These are phyloP conservation scores for Gopherus evgoodei DNA, from an alignment of 2,113 vertebrate genomes.

Conservation along the genomic window DNA sequence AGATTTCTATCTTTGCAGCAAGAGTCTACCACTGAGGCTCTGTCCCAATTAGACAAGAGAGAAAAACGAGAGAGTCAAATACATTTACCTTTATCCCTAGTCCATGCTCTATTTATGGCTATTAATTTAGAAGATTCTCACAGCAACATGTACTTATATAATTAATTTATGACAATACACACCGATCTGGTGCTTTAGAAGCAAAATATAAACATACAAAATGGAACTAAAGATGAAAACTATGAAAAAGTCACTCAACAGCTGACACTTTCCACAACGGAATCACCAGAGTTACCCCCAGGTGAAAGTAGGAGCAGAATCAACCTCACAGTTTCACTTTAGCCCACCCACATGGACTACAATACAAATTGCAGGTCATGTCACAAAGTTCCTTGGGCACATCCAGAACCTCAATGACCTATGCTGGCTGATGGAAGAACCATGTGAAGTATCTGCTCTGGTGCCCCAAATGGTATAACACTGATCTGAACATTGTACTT, in stretches of 20 bases:
- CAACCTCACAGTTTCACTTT: neutral
- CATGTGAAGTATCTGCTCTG: accelerated
- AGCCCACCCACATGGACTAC: neutral
- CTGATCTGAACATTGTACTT: neutral
- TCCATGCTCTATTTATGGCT: neutral
- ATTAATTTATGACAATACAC: neutral
- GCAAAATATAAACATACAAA: neutral
- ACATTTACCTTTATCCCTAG: neutral
- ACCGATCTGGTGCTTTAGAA: neutral
- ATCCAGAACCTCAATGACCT: neutral
- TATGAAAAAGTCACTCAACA: neutral
- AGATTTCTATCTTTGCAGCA: neutral
- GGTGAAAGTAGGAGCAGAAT: neutral
- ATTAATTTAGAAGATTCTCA: neutral
- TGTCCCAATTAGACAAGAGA: neutral
- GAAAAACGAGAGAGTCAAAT: neutral
- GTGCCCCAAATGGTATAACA: neutral
- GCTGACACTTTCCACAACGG: neutral
- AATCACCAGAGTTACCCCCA: neutral
- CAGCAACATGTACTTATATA: neutral
- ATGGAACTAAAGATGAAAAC: neutral
- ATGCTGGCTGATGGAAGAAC: accelerated
- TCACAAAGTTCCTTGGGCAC: accelerated
- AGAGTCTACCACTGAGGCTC: neutral
- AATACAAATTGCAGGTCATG: neutral